Evolutionary conservation across 2,888 invertebrate genomes (phyloP).

Genomic region (Tuberolachnus salignus): DNA sequence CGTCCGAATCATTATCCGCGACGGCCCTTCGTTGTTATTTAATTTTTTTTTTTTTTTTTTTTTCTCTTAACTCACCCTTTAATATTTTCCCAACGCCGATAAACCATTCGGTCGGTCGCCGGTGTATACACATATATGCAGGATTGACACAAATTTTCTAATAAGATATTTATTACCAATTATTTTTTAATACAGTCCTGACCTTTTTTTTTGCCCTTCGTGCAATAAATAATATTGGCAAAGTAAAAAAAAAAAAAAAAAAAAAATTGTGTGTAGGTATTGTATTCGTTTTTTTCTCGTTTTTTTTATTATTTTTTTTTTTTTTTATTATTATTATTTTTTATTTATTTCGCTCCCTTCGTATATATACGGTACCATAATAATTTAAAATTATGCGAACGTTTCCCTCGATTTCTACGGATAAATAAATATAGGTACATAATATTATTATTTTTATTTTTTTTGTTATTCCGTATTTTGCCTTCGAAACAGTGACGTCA

Average conservation of each 20-base stretch:
- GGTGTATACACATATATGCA: neutral
- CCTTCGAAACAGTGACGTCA: no score
- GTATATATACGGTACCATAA: neutral
- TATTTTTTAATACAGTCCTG: slow-evolving; percentile 49
- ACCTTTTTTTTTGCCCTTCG: slow-evolving; percentile 40
- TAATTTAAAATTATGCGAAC: slow-evolving; percentile 40
- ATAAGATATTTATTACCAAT: slow-evolving; percentile 49
- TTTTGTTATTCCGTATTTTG: neutral
- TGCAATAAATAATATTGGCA: slow-evolving; percentile 35
- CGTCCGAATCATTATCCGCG: neutral
- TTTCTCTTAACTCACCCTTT: slow-evolving; percentile 21
- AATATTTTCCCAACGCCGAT: slow-evolving; percentile 26
- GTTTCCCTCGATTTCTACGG: slow-evolving; percentile 2
- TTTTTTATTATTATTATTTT: neutral
- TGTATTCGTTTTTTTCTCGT: neutral
- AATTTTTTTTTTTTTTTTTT: slow-evolving; percentile 19
- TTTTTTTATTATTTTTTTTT: no score
- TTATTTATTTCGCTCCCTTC: neutral
- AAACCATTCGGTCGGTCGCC: neutral
- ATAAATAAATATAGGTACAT: no score
- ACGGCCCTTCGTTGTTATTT: slow-evolving; percentile 13
- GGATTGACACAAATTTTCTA: slow-evolving; percentile 41
- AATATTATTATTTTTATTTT: neutral
- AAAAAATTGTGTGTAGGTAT: neutral
- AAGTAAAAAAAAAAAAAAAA: slow-evolving; percentile 23